A percentile compares a stretch with the other conserved stretches of the same genome.
Conservation (phyloP, 2,888 invertebrate genomes). For the Aromia moschata region DNA sequence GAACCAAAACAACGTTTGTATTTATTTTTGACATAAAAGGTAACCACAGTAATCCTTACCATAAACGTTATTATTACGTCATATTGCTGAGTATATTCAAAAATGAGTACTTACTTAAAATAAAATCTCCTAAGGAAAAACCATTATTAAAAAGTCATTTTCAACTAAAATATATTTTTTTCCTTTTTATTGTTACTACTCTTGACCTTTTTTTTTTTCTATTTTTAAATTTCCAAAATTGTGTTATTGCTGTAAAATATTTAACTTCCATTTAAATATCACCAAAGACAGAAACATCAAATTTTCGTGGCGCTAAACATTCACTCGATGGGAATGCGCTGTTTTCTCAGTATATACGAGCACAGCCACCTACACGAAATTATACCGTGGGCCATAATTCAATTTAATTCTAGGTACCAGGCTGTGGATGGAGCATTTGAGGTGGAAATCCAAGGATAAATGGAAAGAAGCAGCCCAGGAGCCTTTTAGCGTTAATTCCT, state of each 20-base stretch:
- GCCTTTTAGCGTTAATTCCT: conserved; percentile 68
- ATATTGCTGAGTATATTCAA: too few species aligned
- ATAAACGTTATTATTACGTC: too few species aligned
- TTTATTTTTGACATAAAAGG: too few species aligned
- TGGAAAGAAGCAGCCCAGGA: conserved; percentile 54
- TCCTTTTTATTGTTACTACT: too few species aligned
- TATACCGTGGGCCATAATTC: background rate
- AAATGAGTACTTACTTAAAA: too few species aligned
- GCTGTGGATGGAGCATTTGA: conserved; percentile 76
- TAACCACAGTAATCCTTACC: too few species aligned
- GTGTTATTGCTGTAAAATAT: too few species aligned
- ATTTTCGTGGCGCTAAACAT: background rate
- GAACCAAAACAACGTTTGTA: too few species aligned
- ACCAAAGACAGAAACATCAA: background rate
- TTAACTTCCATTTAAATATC: background rate
- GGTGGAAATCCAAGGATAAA: conserved; percentile 65
- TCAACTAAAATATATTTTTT: too few species aligned
- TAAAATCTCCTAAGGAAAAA: too few species aligned
- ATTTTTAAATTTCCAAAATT: background rate
- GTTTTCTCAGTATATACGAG: background rate
- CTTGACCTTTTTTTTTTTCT: too few species aligned
- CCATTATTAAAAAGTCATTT: too few species aligned
- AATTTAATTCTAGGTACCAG: conserved; percentile 68
- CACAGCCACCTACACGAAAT: background rate
- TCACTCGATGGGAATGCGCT: background rate